Conservation (phyloP, 2,888 invertebrate species). For the Oithona nana region DNA sequence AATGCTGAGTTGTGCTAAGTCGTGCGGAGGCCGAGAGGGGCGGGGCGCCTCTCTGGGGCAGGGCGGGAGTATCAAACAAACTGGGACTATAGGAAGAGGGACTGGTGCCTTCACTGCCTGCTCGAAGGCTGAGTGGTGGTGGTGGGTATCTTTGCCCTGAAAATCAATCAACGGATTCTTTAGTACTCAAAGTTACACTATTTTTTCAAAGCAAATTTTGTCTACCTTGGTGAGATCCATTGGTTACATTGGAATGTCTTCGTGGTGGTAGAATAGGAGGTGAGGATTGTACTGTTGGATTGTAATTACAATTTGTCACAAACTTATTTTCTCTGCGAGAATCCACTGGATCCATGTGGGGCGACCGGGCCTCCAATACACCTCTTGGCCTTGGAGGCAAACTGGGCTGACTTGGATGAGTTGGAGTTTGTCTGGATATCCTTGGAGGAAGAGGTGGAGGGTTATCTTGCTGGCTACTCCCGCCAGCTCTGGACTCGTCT, state of each 20-base stretch:
- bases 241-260: neutral
- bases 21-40: neutral
- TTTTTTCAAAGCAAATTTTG: too few relatives aligned
- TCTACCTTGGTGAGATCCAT: neutral
- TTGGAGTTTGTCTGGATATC: slow-evolving; percentile 43
- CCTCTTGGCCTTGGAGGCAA: neutral
- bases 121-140: slow-evolving; percentile 1
- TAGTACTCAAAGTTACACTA: too few relatives aligned
- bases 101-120: slow-evolving; percentile 3
- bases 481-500: slow-evolving; percentile 36
- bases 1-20: neutral
- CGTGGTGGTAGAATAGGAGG: neutral
- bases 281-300: neutral
- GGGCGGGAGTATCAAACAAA: neutral
- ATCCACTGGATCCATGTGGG: slow-evolving; percentile 9
- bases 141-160: neutral
- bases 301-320: neutral
- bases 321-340: neutral
- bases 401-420: slow-evolving; percentile 42
- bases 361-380: slow-evolving; percentile 17
- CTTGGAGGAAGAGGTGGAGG: slow-evolving; percentile 49
- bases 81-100: neutral
- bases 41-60: neutral
- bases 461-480: too few relatives aligned
- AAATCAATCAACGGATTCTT: neutral